These are phyloP conservation scores for Callospermophilus lateralis DNA, from an alignment of 2,113 vertebrate species.

Conservation along the genomic window DNA sequence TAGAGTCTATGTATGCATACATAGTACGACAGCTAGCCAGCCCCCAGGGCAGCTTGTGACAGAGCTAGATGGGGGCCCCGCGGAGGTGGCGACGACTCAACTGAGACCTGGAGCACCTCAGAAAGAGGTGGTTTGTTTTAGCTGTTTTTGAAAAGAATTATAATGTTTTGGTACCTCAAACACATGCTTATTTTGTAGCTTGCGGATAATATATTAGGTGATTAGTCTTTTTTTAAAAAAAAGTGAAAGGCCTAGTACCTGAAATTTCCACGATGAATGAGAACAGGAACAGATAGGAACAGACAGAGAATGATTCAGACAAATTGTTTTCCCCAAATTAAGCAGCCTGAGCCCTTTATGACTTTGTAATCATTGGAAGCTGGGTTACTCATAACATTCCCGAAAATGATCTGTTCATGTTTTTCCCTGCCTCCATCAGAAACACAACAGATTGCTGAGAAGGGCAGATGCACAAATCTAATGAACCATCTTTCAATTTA, in stretches of 20 bases:
- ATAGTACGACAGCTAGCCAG: not conserved
- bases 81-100: not conserved
- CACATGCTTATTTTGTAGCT: slow-evolving; percentile 24
- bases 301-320: slow-evolving; percentile 57
- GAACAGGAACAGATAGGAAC: not conserved
- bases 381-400: slow-evolving; percentile 79
- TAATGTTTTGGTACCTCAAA: slow-evolving; percentile 18
- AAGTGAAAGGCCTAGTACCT: not conserved
- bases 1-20: not conserved
- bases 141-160: not conserved
- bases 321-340: slow-evolving; percentile 69
- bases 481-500: slow-evolving; percentile 86
- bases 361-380: slow-evolving; percentile 81
- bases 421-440: slow-evolving; percentile 79
- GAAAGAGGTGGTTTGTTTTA: not conserved
- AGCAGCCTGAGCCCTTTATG: slow-evolving; percentile 69
- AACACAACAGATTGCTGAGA: slow-evolving; percentile 86
- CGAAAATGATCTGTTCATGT: slow-evolving; percentile 38
- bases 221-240: not conserved
- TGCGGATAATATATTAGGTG: slow-evolving; percentile 13
- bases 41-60: not conserved
- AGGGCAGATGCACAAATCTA: slow-evolving; percentile 86
- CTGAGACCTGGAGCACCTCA: not conserved
- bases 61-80: not conserved
- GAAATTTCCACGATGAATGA: slow-evolving; percentile 51